These are phyloP conservation scores for Sterrhoptilus dennistouni DNA, from an alignment of 2,113 vertebrate species.

Conservation along the genomic window DNA sequence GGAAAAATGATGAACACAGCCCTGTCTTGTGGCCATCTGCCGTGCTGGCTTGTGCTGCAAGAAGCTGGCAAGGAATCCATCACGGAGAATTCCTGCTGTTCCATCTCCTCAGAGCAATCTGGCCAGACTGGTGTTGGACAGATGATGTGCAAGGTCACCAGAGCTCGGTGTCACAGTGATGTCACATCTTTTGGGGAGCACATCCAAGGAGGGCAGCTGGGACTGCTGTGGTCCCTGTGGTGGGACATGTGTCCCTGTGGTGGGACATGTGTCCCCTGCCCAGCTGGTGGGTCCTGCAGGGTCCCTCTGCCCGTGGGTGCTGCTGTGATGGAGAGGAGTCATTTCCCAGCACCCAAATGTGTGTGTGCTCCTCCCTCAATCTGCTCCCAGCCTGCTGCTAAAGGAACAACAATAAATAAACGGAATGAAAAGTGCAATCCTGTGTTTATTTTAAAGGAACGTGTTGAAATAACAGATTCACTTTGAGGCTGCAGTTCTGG, in stretches of 20 bases:
- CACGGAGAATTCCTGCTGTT: neutral
- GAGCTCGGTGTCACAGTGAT: neutral
- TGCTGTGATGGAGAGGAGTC: neutral
- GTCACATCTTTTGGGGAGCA: fast-evolving
- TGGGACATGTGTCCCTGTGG: fast-evolving
- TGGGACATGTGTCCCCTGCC: neutral
- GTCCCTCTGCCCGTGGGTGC: neutral
- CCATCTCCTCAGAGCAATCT: neutral
- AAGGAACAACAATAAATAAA: slow-evolving; percentile 41
- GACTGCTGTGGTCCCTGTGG: neutral
- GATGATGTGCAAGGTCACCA: neutral
- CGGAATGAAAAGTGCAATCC: neutral
- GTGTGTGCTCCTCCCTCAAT: neutral
- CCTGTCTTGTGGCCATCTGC: neutral
- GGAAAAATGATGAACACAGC: neutral
- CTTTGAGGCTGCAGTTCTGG: slow-evolving; percentile 43
- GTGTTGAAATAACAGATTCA: slow-evolving; percentile 37
- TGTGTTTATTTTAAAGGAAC: slow-evolving; percentile 42
- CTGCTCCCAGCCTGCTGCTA: neutral
- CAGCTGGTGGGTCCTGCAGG: fast-evolving
- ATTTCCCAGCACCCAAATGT: neutral
- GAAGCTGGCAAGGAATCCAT: neutral
- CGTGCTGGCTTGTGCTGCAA: neutral
- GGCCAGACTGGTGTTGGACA: neutral
- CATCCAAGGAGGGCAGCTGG: neutral